Percentiles rank a stretch among this genome's conserved stretches.
phyloP scores from a whole-genome alignment of 2,797 vertebrate genomes.

The Cuniculus paca region DNA sequence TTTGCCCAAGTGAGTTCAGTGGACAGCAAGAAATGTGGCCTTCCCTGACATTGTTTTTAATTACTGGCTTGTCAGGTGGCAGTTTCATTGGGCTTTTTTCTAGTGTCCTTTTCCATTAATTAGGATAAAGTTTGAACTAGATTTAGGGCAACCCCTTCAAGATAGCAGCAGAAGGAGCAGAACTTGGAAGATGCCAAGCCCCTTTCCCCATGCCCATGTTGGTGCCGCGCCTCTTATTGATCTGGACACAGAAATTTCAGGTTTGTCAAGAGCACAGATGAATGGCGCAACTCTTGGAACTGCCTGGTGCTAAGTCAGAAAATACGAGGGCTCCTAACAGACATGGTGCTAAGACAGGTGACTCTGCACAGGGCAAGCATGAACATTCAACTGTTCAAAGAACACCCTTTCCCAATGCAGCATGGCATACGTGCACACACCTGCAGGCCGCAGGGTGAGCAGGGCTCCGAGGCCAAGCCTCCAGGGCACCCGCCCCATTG shows the following conservation, averaged over 20 bases:
- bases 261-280: not conserved
- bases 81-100: not conserved
- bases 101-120: conserved; percentile 56
- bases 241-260: not conserved
- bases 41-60: conserved; percentile 18
- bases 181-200: not conserved
- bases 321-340: not conserved
- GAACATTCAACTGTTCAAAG: not conserved
- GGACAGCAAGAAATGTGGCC: not conserved
- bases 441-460: fast-evolving
- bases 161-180: not conserved
- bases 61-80: not conserved
- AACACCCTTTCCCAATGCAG: not conserved
- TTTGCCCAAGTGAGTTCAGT: not conserved
- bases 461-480: fast-evolving
- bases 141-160: not conserved
- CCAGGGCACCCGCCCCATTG: fast-evolving
- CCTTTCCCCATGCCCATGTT: not conserved
- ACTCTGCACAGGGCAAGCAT: not conserved
- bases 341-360: not conserved
- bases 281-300: not conserved
- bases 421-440: too few species aligned
- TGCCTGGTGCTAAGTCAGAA: not conserved
- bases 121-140: conserved; percentile 40
- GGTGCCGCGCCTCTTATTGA: not conserved